Evolutionary conservation across 2,888 invertebrate species (phyloP), one percentile per base, ranked within the genome.

Genomic region (Eupithecia exiguata): DNA sequence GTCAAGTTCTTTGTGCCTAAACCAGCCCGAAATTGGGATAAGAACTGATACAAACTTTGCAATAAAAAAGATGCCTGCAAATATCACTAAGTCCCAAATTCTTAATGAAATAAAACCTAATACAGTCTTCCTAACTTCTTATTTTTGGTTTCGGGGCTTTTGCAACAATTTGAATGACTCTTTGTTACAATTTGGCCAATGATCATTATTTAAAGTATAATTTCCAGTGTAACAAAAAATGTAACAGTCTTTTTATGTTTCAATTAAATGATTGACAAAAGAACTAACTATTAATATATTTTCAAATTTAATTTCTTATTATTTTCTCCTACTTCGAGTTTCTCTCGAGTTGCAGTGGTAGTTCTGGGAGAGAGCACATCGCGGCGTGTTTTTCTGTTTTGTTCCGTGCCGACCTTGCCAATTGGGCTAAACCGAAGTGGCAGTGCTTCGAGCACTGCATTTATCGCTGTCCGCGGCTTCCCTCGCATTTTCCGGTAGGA

Each of bases 381-480:
- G 74, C 68, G 53, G 62, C 69, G 74, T 77, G 78, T 81, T 81
- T 83, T 80, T 76, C 78, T 81, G 76, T 68, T 63, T 70, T 65
- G 74, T 78, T 79, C 78, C 71, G 72, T 71, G 70, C 66, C 83
- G 86, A 86, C 87, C 86, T 88, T 86, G 86, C 81, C 79, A 83
- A 84, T 86, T 83, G 81, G 80, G 81, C 84, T 81, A 79, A 85
- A 80, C 74, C 80, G 72, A 77, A 78, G 79, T 73, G 76, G 74
- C 65, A 76, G 77, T 63, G 63, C 18, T 65, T 38, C 36, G 74
- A 25, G 7, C 21, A 70, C 3, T 46, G 35, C 25, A 35, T 36
- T 36, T 18, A 35, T 16, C n/a, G 30, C 18, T 46, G 69, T 21
- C 43, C 12, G 43, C 43, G 70, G 18, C 46, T 21, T 35, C 46